These are phyloP conservation scores for Pseudorasbora parva DNA, from an alignment of 2,113 vertebrate species.

Conservation along the genomic window DNA sequence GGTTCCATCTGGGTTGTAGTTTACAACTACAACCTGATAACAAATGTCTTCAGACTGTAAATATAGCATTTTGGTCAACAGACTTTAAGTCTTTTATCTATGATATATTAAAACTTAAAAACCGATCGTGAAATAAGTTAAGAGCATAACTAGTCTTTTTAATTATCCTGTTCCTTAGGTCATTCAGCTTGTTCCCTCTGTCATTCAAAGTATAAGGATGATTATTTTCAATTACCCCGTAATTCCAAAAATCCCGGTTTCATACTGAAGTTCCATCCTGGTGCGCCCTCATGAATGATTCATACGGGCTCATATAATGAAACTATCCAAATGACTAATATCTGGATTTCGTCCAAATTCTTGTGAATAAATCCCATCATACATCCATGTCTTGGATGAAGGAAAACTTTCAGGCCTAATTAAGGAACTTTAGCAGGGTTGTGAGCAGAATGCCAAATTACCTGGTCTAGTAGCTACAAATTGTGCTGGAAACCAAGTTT, in stretches of 20 bases:
- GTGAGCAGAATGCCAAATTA: conserved; percentile 7
- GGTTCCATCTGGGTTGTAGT: too few relatives aligned
- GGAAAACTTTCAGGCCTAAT: conserved; percentile 13
- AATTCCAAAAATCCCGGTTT: conserved; percentile 7
- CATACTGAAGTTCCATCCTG: background rate
- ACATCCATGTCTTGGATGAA: conserved; percentile 9
- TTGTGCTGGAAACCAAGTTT: background rate
- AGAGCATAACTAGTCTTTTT: background rate
- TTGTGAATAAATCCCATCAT: conserved; percentile 16
- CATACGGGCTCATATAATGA: conserved; percentile 8
- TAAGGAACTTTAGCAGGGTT: conserved; percentile 17
- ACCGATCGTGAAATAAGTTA: background rate
- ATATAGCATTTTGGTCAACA: background rate
- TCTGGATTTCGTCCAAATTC: conserved; percentile 10
- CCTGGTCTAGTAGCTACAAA: background rate
- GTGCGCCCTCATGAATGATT: conserved; percentile 21
- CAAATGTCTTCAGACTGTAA: background rate
- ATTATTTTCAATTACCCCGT: conserved; percentile 14
- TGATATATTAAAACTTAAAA: background rate
- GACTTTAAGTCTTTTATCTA: background rate
- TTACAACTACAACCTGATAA: too few relatives aligned
- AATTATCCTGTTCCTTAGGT: background rate
- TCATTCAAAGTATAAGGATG: conserved; percentile 2
- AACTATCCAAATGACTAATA: conserved; percentile 24
- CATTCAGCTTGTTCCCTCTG: background rate